These are phyloP conservation scores for Chymomyza caudatula DNA, from an alignment of 2,888 invertebrate genomes.

Conservation along the genomic window DNA sequence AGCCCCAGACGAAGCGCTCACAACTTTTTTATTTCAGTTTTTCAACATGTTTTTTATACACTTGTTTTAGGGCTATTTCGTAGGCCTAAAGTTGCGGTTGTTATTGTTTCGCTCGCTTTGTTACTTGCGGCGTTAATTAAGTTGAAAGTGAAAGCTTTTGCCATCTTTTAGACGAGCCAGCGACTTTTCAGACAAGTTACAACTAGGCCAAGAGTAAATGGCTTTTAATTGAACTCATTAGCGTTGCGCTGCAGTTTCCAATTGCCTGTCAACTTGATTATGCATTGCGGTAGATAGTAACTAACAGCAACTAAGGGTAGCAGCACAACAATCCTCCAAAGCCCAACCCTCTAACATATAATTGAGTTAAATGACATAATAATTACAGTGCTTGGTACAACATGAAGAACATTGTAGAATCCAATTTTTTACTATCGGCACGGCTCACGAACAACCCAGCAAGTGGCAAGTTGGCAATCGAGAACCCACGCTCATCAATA, in stretches of 20 bases:
- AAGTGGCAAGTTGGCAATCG: not conserved
- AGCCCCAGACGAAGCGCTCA: not conserved
- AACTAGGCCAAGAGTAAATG: not conserved
- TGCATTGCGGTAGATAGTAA: not conserved
- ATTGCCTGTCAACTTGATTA: not conserved
- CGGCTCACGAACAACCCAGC: not conserved
- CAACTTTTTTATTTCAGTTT: not conserved
- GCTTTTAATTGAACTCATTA: not conserved
- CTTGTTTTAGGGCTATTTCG: not conserved
- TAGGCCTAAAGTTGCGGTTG: not conserved
- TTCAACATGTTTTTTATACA: not conserved
- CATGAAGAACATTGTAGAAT: not conserved
- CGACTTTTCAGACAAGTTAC: not conserved
- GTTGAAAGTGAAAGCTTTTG: not conserved
- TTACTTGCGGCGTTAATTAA: not conserved
- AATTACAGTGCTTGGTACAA: conserved; percentile 9
- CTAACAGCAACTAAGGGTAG: not conserved
- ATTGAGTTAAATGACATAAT: conserved; percentile 13
- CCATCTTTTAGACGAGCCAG: not conserved
- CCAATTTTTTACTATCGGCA: not conserved
- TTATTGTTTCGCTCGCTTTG: not conserved
- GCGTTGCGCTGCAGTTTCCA: not conserved
- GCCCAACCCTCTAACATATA: not conserved
- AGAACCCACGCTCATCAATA: conserved; percentile 20
- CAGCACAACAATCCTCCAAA: not conserved